These are phyloP conservation scores for Anastrepha ludens DNA, from an alignment of 1,140 invertebrate species.

Conservation along the genomic window DNA sequence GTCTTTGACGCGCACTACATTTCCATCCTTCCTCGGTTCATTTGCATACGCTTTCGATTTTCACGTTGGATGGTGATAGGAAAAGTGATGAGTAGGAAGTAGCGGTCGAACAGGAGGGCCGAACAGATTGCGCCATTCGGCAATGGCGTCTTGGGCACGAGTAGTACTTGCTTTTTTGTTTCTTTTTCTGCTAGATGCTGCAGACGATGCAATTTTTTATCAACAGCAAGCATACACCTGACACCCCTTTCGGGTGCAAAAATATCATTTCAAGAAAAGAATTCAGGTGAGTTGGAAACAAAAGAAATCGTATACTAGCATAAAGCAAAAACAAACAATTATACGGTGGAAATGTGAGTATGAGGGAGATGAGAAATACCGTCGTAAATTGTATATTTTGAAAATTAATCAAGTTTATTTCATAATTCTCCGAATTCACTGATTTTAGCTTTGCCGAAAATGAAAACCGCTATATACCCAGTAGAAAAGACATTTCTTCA, in stretches of 20 bases:
- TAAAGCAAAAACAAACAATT: not conserved
- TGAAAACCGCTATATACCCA: too few relatives aligned
- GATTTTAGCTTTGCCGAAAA: too few relatives aligned
- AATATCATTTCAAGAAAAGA: not conserved
- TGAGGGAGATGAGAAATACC: not conserved
- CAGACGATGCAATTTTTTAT: not conserved
- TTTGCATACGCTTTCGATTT: conserved; percentile 74
- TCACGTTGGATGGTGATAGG: conserved; percentile 59
- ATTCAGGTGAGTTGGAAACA: not conserved
- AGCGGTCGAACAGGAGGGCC: conserved; percentile 60
- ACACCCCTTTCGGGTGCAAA: conserved; percentile 40
- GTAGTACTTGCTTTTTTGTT: not conserved
- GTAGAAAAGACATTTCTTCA: too few relatives aligned
- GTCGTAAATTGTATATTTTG: too few relatives aligned
- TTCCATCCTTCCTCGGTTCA: conserved; percentile 59
- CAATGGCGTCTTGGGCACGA: not conserved
- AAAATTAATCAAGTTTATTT: too few relatives aligned
- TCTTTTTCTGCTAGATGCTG: not conserved
- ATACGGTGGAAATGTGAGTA: not conserved
- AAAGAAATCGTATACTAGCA: not conserved
- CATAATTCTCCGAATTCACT: too few relatives aligned
- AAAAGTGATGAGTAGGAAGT: conserved; percentile 55
- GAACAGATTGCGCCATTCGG: conserved; percentile 46
- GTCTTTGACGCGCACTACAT: conserved; percentile 11
- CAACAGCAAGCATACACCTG: conserved; percentile 53